A percentile compares a stretch with the other conserved stretches of the same genome.
phyloP scores from a whole-genome alignment of 1,140 invertebrate genomes.

The Calosoma granatense region DNA sequence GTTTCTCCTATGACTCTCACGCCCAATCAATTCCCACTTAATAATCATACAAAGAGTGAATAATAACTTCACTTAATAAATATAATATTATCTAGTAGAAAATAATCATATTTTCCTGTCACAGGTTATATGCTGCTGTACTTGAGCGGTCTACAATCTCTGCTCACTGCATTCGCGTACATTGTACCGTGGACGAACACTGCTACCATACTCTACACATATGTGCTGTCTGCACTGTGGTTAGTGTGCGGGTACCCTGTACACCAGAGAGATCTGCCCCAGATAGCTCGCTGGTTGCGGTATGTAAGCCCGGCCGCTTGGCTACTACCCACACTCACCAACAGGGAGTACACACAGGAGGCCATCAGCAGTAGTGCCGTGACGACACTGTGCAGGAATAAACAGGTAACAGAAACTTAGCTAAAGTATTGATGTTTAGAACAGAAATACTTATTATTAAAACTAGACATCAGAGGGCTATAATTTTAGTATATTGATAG shows the following conservation, averaged over 20 bases:
- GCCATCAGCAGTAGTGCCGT: conserved; percentile 45
- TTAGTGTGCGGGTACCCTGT: conserved; percentile 60
- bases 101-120: too few relatives aligned
- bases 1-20: too few relatives aligned
- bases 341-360: conserved; percentile 52
- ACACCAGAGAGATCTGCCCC: conserved; percentile 59
- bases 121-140: conserved; percentile 74
- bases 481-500: too few relatives aligned
- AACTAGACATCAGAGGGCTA: too few relatives aligned
- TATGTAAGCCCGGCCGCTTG: conserved; percentile 65
- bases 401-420: conserved; percentile 46
- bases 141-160: conserved; percentile 56
- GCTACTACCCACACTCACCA: conserved; percentile 56
- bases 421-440: too few relatives aligned
- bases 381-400: conserved; percentile 50
- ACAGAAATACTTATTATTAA: too few relatives aligned
- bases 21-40: too few relatives aligned
- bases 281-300: conserved; percentile 52
- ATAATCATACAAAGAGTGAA: too few relatives aligned
- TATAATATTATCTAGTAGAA: too few relatives aligned
- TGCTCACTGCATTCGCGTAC: conserved; percentile 59
- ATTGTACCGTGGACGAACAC: conserved; percentile 47
- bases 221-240: conserved; percentile 52
- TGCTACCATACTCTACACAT: conserved; percentile 45
- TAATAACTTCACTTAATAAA: too few relatives aligned